Base-by-base conservation (phyloP, 2,797 vertebrate species). In the Garrulus glandarius region DNA sequence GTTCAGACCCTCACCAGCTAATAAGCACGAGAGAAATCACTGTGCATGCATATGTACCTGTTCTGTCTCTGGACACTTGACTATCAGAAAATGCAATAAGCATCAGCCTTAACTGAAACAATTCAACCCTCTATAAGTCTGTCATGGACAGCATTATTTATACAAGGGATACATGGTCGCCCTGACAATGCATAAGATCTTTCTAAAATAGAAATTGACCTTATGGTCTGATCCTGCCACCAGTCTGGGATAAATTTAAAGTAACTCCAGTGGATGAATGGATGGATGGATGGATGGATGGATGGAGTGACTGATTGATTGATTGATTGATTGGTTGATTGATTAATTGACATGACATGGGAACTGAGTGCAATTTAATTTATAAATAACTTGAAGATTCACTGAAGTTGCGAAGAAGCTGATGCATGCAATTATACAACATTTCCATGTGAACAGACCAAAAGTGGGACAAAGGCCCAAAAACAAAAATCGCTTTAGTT, bases 391-490 rank as follows among this genome's bases (percentile, higher is more conserved):
- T 47, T 56, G 49, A 68, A 87, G n/a, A 64, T 53, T 68, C 22
- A 29, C 12, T 44, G 44, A 74, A 80, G 24, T 26, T 4, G 4
- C 36, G 13, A 91, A 81, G 46, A 86, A 89, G 37, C 21, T 53
- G n/a, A 9, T 0, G 0, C 1, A 2, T 44, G 43, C 20, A 61
- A 41, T 46, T 57, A 36, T 13, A n/a, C 26, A 72, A 50, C 5
- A 30, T 59, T 87, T 67, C 80, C 41, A 36, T 4, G 13, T 46
- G 39, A 87, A 74, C 22, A 21, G 47, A 39, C 20, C 32, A 87
- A 52, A 81, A 91, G 10, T 20, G 9, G 57, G 22, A 27, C 56
- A 75, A 16, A 39, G 12, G 5, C 6, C 20, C 21, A 44, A 44
- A 23, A 85, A 46, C 4, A 15, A 67, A 87, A 83, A 87, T 39